phyloP scores from a whole-genome alignment of 2,888 invertebrate genomes.

The Cephus runcator region DNA sequence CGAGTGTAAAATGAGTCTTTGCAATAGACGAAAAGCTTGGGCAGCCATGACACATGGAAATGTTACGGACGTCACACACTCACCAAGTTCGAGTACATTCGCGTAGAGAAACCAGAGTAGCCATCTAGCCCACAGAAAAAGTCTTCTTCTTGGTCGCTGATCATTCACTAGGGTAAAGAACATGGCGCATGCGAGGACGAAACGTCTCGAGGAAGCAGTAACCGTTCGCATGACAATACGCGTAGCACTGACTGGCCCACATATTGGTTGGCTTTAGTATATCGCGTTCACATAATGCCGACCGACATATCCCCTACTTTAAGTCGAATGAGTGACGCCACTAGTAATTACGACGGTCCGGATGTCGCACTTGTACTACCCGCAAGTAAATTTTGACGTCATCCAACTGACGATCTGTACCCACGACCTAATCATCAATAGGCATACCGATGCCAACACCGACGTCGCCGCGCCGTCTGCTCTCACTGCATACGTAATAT shows the following conservation, averaged over 20 bases:
- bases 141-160: background rate
- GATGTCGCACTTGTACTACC: conserved; percentile 5
- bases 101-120: conserved; percentile 40
- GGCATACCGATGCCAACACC: background rate
- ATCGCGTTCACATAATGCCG: conserved; percentile 34
- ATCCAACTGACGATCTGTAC: background rate
- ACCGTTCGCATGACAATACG: conserved; percentile 33
- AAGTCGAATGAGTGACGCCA: conserved; percentile 44
- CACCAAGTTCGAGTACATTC: conserved; percentile 42
- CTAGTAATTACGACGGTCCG: conserved; percentile 29
- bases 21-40: background rate
- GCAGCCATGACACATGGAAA: background rate
- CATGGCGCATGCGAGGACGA: conserved; percentile 17
- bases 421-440: background rate
- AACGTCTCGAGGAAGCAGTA: conserved; percentile 19
- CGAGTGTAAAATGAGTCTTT: background rate
- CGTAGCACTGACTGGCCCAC: conserved; percentile 41
- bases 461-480: no score
- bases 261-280: conserved; percentile 33
- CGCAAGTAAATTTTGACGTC: background rate
- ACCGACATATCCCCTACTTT: conserved; percentile 25
- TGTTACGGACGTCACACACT: conserved; percentile 25
- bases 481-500: no score
- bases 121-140: conserved; percentile 29
- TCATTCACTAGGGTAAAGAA: conserved; percentile 27